Evolutionary conservation across 2,113 vertebrate species (phyloP).

Genomic region (Tenebrosternarchus preto): DNA sequence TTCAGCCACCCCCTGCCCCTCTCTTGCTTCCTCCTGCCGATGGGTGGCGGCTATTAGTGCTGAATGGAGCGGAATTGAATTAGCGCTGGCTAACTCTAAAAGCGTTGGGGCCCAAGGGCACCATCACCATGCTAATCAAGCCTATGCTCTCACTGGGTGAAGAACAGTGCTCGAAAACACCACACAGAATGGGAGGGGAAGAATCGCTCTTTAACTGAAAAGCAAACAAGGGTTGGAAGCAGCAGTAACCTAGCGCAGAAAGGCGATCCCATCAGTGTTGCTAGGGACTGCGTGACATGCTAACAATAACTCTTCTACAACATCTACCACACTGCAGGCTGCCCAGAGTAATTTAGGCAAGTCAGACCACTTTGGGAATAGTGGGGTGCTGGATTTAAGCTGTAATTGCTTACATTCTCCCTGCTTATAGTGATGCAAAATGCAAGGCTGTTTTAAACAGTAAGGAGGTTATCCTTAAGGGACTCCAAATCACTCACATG

Average conservation of each 20-base stretch:
- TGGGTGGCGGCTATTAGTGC: constrained; percentile 55
- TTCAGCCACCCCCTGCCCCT: constrained; percentile 25
- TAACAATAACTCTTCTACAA: constrained; percentile 65
- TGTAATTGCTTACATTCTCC: constrained; percentile 76
- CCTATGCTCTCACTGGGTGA: constrained; percentile 53
- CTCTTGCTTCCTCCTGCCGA: constrained; percentile 35
- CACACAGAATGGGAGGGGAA: constrained; percentile 48
- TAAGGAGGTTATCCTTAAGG: constrained; percentile 17
- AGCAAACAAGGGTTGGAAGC: constrained; percentile 53
- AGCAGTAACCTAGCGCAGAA: constrained; percentile 33
- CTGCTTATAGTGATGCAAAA: constrained; percentile 15
- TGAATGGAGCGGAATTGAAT: constrained; percentile 62
- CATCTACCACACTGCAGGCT: constrained; percentile 46
- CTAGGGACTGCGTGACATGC: constrained; percentile 70
- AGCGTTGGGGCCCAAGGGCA: constrained; percentile 52
- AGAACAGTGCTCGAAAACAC: constrained; percentile 40
- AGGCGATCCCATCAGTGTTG: constrained; percentile 66
- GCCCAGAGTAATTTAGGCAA: constrained; percentile 68
- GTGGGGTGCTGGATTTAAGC: constrained; percentile 73
- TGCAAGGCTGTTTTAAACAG: constrained; percentile 19
- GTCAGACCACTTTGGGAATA: constrained; percentile 68
- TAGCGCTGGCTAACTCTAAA: constrained; percentile 57
- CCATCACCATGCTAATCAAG: constrained; percentile 52
- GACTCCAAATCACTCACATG: neutral
- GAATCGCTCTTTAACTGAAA: constrained; percentile 57